Evolutionary conservation across 2,113 vertebrate genomes (phyloP), one percentile per base, ranked within the genome.

Genomic region (Riparia riparia): DNA sequence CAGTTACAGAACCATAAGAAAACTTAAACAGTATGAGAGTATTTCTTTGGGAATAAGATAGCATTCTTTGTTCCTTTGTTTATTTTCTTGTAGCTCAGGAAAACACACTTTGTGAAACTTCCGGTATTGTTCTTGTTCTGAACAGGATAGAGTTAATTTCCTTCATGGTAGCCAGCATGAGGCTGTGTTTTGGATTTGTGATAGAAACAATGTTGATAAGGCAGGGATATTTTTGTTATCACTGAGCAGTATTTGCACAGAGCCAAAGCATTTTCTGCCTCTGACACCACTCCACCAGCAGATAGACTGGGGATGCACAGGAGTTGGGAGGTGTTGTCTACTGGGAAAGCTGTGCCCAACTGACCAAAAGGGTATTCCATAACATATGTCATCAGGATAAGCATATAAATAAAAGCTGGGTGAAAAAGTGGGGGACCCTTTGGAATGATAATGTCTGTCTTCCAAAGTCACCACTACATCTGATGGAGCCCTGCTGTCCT

Each of bases 261-360:
- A 69, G 17, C 22, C 22, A 25, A 25, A 41, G 29, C 7, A 3
- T 25, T 45, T 79, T 51, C 58, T 58, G 16, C 14, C 37, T 37
- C 37, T 79, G 29, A 25, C 32, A 16, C 2, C 26, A n/a, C 37
- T 11, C 19, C 22, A 39, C 3, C 39, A n/a, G 9, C 17, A 12
- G 9, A 51, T 26, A 39, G 7, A 14, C 24, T 26, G 39, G 16
- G 11, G 6, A 2, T 14, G 9, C 16, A 18, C 51, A n/a, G 24
- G 14, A 45, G 7, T 0, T 71, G 44, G 44, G 50, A 51, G n/a
- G 16, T 5, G 11, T 51, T 19, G 4, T 44, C 42, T 45, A 0
- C 29, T 22, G 20, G 34, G 21, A 61, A 24, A 54, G 12, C 32
- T 51, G 44, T 58, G 10, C 16, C 44, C 24, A 21, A 0, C 24